Evolutionary conservation across 2,797 vertebrate genomes (phyloP), one percentile per base, ranked within the genome.

Genomic region (Hylomyscus alleni): DNA sequence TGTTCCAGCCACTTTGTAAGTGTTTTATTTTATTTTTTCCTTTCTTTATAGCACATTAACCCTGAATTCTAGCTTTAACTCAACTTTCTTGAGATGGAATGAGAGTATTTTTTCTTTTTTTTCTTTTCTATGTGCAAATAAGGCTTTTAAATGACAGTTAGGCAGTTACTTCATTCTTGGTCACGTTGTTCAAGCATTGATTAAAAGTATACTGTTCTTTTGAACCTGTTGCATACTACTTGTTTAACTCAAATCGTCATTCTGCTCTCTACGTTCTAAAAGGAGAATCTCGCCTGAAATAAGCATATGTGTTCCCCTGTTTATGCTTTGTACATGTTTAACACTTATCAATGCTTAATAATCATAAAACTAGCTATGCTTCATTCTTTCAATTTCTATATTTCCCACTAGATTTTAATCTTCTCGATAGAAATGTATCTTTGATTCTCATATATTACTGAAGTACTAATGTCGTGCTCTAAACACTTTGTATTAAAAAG

Each of bases 51-150:
- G 52, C 65, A 86, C 40, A 86, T 19, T 85, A 60, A n/a, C 26
- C 3, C 37, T 78, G 5, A 90, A 84, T 93, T 44, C 62, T 40
- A 94, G 15, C 9, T 77, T 2, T 95, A 93, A 90, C 24, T 58
- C 76, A 89, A 52, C 29, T 62, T 62, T 91, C 17, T 77, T 88
- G 88, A 93, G 20, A 19, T 15, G 73, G 73, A 95, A 50, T 85
- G 26, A 72, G 7, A 20, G 34, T 8, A 44, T 13, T 26, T 60
- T 58, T 58, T 4, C 6, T 58, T 60, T 34, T n/a, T n/a, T n/a
- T n/a, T n/a, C n/a, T n/a, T n/a, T n/a, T n/a, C 3, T 31, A 76
- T 94, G 29, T 93, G 65, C 89, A 26, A 89, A 56, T 90, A 92
- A 80, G 17, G 29, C 9, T 95, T 93, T 22, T 54, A 88, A 94